A percentile compares a stretch with the other conserved stretches of the same genome.
Conservation (phyloP, 2,888 invertebrate species). For the Diadegma fenestrale region DNA sequence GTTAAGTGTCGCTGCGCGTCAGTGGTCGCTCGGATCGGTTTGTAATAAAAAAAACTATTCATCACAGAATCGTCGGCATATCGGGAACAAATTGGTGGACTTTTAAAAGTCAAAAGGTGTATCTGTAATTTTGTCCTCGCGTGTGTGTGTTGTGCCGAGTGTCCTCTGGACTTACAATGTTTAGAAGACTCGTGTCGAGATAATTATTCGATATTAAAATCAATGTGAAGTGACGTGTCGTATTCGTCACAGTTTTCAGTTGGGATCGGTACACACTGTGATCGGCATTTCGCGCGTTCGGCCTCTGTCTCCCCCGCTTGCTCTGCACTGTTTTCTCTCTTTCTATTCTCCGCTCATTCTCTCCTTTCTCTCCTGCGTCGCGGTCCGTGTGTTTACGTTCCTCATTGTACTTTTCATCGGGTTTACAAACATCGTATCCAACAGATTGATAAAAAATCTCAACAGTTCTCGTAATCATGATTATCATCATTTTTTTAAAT, state of each 20-base stretch:
- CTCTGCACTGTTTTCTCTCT: conserved; percentile 1
- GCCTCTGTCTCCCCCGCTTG: conserved; percentile 37
- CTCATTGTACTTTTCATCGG: conserved; percentile 25
- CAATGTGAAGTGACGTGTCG: conserved; percentile 61
- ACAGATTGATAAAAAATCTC: neutral
- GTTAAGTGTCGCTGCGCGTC: conserved; percentile 50
- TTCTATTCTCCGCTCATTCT: conserved; percentile 29
- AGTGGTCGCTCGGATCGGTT: conserved; percentile 13
- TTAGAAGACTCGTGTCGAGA: neutral
- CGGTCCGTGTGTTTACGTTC: conserved; percentile 45
- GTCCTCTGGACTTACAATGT: neutral
- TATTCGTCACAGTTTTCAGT: conserved; percentile 48
- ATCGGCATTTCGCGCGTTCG: conserved; percentile 50
- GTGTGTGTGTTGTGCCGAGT: neutral
- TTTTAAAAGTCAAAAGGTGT: neutral
- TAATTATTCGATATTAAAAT: conserved; percentile 4
- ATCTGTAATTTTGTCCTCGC: neutral
- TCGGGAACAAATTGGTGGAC: neutral
- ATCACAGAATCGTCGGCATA: neutral
- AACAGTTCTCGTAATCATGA: neutral
- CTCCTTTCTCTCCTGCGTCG: conserved; percentile 20
- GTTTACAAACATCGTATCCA: neutral
- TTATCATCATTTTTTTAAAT: conserved; percentile 1
- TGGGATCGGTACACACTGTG: conserved; percentile 53
- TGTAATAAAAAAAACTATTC: conserved; percentile 32